phyloP scores from a whole-genome alignment of 2,113 vertebrate species.

The Notarius lentiginosus region DNA sequence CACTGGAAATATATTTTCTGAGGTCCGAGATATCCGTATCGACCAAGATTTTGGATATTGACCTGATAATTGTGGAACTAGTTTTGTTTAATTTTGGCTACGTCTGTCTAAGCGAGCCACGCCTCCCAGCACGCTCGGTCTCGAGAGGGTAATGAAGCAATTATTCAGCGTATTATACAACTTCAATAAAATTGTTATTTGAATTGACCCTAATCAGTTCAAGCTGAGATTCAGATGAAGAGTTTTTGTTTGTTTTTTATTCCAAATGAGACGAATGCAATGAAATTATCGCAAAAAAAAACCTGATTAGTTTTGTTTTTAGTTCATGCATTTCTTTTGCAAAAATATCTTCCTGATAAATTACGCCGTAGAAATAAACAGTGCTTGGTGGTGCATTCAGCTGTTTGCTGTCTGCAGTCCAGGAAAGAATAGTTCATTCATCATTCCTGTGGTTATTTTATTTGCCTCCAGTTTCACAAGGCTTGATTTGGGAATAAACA shows the following conservation, averaged over 20 bases:
- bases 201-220: neutral
- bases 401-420: neutral
- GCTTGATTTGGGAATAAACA: neutral
- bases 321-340: neutral
- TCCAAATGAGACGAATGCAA: neutral
- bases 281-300: neutral
- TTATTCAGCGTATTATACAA: neutral
- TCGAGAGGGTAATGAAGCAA: neutral
- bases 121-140: no score
- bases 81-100: no score
- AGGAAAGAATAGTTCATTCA: neutral
- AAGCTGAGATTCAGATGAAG: neutral
- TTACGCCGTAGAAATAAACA: neutral
- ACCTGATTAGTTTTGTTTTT: neutral
- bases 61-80: no score
- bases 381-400: neutral
- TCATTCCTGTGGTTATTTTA: slow-evolving; percentile 29
- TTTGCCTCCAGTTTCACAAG: neutral
- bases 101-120: no score
- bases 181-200: neutral
- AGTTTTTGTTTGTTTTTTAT: neutral
- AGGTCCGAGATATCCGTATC: no score
- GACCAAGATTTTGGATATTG: no score
- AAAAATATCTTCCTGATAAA: neutral
- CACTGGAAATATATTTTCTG: no score